Percentiles rank a stretch among this genome's conserved stretches.
Evolutionary conservation across 2,113 vertebrate species (phyloP).

Genomic region (Ciconia boyciana): DNA sequence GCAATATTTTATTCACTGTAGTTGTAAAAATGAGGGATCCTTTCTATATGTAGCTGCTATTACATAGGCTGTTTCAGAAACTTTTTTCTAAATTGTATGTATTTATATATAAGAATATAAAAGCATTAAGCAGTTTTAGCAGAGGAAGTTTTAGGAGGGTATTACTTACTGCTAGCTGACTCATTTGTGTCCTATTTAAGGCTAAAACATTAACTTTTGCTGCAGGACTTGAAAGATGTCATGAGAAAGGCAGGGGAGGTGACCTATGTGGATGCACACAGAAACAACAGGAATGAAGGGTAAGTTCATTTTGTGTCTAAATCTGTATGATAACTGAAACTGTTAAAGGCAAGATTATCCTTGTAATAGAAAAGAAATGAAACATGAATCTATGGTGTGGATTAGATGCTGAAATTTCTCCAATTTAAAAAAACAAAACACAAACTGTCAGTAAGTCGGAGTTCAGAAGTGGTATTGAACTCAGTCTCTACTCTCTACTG

Average conservation of each 20-base stretch:
- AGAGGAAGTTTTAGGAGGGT: neutral
- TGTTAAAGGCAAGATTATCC: neutral
- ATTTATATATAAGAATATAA: neutral
- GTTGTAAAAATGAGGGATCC: neutral
- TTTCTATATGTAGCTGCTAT: neutral
- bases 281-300: slow-evolving; percentile 92
- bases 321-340: neutral
- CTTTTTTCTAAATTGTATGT: neutral
- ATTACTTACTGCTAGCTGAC: neutral
- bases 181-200: neutral
- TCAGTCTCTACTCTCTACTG: neutral
- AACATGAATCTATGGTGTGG: neutral
- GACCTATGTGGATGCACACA: slow-evolving; percentile 93
- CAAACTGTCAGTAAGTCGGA: neutral
- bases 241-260: slow-evolving; percentile 95
- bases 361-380: neutral
- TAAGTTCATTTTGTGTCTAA: slow-evolving; percentile 38
- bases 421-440: neutral
- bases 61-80: neutral
- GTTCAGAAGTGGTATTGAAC: neutral
- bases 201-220: slow-evolving; percentile 53
- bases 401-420: neutral
- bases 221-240: slow-evolving; percentile 91
- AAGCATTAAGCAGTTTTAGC: neutral
- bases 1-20: neutral